These are phyloP conservation scores for Leptinotarsa texana DNA, from an alignment of 1,140 invertebrate species.

Conservation along the genomic window DNA sequence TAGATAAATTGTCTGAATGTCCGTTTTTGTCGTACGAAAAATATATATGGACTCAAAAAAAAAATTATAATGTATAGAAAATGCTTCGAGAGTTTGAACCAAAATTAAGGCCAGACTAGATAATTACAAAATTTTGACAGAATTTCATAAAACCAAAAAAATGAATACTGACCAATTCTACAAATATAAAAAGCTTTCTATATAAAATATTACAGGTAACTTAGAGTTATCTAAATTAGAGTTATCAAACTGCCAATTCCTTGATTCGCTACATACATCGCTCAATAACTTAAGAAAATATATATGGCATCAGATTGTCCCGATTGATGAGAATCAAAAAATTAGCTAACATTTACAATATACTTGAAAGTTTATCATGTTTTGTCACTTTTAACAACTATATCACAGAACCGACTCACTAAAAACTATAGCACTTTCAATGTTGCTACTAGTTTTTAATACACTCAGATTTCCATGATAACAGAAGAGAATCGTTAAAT, in stretches of 20 bases:
- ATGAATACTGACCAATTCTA: conserved; percentile 21
- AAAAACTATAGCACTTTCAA: conserved; percentile 19
- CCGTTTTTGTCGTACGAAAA: not conserved
- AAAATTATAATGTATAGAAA: not conserved
- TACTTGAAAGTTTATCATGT: not conserved
- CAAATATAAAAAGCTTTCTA: conserved; percentile 1
- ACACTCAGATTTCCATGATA: conserved; percentile 15
- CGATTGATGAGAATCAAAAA: conserved; percentile 21
- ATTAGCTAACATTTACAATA: conserved; percentile 13
- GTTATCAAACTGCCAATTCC: conserved; percentile 10
- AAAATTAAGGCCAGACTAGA: not conserved
- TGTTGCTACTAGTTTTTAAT: conserved; percentile 23
- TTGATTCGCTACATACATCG: conserved; percentile 13
- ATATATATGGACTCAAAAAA: not conserved
- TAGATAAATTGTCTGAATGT: too few species aligned
- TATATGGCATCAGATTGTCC: conserved; percentile 25
- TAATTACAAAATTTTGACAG: not conserved
- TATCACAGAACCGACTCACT: conserved; percentile 22
- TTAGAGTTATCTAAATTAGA: conserved; percentile 12
- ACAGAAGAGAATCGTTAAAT: not conserved
- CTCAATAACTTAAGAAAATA: conserved; percentile 21
- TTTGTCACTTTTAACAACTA: conserved; percentile 9
- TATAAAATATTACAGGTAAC: conserved; percentile 21
- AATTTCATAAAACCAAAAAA: not conserved
- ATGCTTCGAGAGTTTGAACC: not conserved